Percentiles rank a stretch among this genome's conserved stretches.
These are phyloP conservation scores for Schizotus pectinicornis DNA, from an alignment of 2,888 invertebrate genomes.

Conservation along the genomic window DNA sequence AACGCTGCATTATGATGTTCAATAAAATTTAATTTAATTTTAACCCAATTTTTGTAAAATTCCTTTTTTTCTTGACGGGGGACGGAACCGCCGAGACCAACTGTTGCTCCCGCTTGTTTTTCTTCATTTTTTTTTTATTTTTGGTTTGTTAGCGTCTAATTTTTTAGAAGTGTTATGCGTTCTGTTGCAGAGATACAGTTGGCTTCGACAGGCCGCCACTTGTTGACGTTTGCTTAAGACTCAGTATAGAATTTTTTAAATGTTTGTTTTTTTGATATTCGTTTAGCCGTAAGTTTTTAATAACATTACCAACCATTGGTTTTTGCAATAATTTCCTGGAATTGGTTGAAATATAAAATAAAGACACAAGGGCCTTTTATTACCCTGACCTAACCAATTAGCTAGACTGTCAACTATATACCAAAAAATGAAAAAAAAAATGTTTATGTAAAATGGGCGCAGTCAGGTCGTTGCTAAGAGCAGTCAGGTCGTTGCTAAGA, in stretches of 20 bases:
- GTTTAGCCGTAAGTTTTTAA: slow-evolving; percentile 47
- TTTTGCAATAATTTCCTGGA: slow-evolving; percentile 49
- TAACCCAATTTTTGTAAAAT: slow-evolving; percentile 47
- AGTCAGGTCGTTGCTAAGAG: no score
- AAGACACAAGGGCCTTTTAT: slow-evolving; percentile 4
- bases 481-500: no score
- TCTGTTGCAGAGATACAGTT: slow-evolving; percentile 1
- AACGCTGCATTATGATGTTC: slow-evolving; percentile 46
- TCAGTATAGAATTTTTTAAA: slow-evolving; percentile 50
- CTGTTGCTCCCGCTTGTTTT: slow-evolving; percentile 27
- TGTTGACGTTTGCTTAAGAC: slow-evolving; percentile 34
- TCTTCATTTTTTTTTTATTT: slow-evolving; percentile 9
- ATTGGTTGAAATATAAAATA: slow-evolving; percentile 48
- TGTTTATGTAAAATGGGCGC: no score
- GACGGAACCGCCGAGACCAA: slow-evolving; percentile 8
- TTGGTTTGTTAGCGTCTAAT: slow-evolving; percentile 11
- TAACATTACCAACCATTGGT: slow-evolving; percentile 40
- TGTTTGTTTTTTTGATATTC: slow-evolving; percentile 51
- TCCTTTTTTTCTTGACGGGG: slow-evolving; percentile 36
- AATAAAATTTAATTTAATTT: slow-evolving; percentile 52
- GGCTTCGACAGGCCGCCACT: neutral
- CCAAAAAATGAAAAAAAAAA: no score
- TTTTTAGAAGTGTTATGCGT: slow-evolving; percentile 20
- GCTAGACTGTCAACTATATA: no score
- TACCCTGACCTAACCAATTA: no score